phyloP scores from a whole-genome alignment of 2,113 vertebrate species.

The Mustelus asterias region DNA sequence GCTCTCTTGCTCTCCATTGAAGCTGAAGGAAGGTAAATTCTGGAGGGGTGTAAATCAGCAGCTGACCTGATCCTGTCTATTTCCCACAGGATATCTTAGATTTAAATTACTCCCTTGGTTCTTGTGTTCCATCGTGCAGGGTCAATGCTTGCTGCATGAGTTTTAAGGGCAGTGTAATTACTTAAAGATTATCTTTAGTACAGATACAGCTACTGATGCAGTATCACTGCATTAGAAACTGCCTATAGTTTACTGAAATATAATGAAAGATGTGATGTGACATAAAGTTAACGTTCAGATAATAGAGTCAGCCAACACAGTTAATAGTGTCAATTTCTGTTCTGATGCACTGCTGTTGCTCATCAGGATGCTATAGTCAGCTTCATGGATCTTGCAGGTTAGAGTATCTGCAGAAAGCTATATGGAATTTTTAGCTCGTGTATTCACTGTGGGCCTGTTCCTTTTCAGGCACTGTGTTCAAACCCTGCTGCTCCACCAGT shows the following conservation, averaged over 20 bases:
- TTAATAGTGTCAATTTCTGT: constrained; percentile 15
- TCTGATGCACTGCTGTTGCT: neutral
- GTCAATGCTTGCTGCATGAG: neutral
- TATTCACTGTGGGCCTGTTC: constrained; percentile 11
- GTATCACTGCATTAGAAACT: neutral
- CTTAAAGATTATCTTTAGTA: neutral
- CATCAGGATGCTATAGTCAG: neutral
- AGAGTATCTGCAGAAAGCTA: neutral
- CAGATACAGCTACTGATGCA: neutral
- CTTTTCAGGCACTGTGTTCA: neutral
- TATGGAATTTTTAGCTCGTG: neutral
- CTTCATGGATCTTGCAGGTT: neutral
- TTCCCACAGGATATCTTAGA: neutral
- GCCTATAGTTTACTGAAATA: neutral
- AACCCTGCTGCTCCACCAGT: constrained; percentile 34
- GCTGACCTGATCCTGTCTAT: neutral
- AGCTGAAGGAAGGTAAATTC: neutral
- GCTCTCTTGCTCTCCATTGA: neutral
- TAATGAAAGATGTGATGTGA: neutral
- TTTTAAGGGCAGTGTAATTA: neutral
- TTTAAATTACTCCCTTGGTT: neutral
- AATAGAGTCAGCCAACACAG: neutral
- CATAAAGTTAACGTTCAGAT: neutral
- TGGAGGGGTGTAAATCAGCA: neutral
- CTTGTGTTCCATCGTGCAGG: neutral